Base-by-base conservation (phyloP, 2,113 vertebrate genomes). In the Argyrosomus japonicus region DNA sequence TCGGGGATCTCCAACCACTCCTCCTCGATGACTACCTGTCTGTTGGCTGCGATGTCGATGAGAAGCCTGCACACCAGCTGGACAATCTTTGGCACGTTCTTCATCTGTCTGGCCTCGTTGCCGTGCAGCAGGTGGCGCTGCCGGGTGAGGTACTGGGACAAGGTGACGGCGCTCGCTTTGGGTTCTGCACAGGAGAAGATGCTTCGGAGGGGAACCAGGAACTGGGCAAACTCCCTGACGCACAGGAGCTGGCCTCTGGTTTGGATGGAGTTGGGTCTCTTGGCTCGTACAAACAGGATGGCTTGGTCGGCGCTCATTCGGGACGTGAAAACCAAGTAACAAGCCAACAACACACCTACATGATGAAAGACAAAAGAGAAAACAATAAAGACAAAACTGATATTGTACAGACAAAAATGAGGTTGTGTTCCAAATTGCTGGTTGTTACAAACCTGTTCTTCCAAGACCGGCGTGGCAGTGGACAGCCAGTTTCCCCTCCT, bases 401-500 rank as follows among this genome's bases (percentile, higher is more conserved):
- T 5, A 23, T 70, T 36, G 56, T 47, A 19, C 8, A 51, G 21
- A 17, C 17, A 79, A 1, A 32, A 43, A 14, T 47, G 3, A 43
- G 0, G 19, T 19, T 11, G 21, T 9, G 3, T 53, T 2, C 14
- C 15, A 23, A 48, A 36, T 2, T 19, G 3, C 2, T 23, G 9
- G 0, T n/a, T n/a, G 21, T 27, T 87, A 91, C 90, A 5, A 89
- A 99, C 98, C 98, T 96, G 98, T 99, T 87, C 98, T 97, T 54
- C 98, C 98, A 0, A 99, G 97, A 12, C 98, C 98, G 0, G 98
- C 98, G 0, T 99, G 98, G 85, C 98, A 99, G 85, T 99, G 98
- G 79, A 99, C 88, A 29, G 97, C 97, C 58, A 99, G 96, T 90
- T 97, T 98, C 25, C 98, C 98, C 87, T 99, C 98, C 87, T 99